Conservation (phyloP, 2,113 vertebrate genomes). For the Tupaia tana region DNA sequence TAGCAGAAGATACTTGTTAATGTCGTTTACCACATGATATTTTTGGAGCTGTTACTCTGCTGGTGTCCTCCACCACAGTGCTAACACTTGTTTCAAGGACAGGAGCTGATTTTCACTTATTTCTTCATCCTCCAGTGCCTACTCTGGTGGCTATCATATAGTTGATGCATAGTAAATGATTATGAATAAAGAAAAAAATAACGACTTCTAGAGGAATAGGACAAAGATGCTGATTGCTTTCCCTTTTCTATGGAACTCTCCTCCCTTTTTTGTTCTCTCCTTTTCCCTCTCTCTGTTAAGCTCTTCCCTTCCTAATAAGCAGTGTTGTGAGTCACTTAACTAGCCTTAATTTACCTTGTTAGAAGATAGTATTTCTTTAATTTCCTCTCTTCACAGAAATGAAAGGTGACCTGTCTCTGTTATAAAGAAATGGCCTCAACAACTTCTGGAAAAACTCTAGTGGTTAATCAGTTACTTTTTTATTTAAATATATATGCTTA, state of each 20-base stretch:
- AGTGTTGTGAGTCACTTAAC: background rate
- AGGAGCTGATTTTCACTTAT: background rate
- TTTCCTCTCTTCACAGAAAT: constrained; percentile 77
- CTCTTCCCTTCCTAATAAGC: background rate
- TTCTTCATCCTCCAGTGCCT: background rate
- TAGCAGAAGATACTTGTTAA: background rate
- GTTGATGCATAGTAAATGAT: background rate
- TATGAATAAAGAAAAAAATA: background rate
- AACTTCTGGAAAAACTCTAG: constrained; percentile 85
- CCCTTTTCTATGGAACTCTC: background rate
- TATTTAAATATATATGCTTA: constrained; percentile 92
- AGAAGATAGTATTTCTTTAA: constrained; percentile 52
- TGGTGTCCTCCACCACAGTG: background rate
- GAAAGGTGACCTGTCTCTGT: constrained; percentile 82
- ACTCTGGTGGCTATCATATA: background rate
- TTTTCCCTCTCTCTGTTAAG: background rate
- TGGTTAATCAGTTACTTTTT: constrained; percentile 91
- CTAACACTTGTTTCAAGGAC: background rate
- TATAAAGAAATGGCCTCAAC: constrained; percentile 85
- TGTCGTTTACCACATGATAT: background rate
- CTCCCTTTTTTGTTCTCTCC: background rate
- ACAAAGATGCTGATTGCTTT: background rate
- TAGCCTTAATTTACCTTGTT: constrained; percentile 30
- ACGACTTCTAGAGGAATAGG: background rate
- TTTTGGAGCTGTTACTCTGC: background rate